A percentile compares a stretch with the other conserved stretches of the same genome.
These are phyloP conservation scores for Microctenopoma steveboyesi DNA, from an alignment of 2,797 vertebrate genomes.

Conservation along the genomic window DNA sequence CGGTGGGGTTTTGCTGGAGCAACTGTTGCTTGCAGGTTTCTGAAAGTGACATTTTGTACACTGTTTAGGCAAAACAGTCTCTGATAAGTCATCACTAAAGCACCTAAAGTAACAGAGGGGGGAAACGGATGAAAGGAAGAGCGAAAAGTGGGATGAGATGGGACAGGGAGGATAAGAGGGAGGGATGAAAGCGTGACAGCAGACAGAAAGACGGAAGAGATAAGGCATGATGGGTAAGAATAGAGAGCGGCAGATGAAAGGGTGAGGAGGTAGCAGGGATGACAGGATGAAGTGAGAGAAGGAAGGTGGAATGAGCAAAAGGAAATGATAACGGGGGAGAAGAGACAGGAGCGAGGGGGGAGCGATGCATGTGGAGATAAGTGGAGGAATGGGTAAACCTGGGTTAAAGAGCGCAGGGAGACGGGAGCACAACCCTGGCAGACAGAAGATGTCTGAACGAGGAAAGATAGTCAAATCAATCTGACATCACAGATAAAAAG, in stretches of 20 bases:
- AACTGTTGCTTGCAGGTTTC: constrained; percentile 30
- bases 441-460: neutral
- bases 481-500: constrained; percentile 5
- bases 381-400: constrained; percentile 19
- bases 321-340: constrained; percentile 17
- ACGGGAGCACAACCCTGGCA: constrained; percentile 13
- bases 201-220: constrained; percentile 54
- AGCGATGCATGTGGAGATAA: constrained; percentile 24
- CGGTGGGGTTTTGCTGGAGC: neutral
- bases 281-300: constrained; percentile 59
- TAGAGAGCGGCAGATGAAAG: constrained; percentile 60
- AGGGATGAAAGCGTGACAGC: constrained; percentile 63
- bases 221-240: constrained; percentile 58
- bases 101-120: constrained; percentile 53
- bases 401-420: neutral
- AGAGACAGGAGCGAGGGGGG: constrained; percentile 26
- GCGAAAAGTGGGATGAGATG: constrained; percentile 55
- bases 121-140: constrained; percentile 57
- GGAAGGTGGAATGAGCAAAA: constrained; percentile 38
- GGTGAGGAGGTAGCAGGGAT: constrained; percentile 46
- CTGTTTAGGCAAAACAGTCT: constrained; percentile 50
- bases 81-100: constrained; percentile 58
- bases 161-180: constrained; percentile 59
- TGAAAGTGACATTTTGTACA: constrained; percentile 52
- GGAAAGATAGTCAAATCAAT: constrained; percentile 16